Evolutionary conservation across 2,888 invertebrate genomes (phyloP).

Genomic region (Macrophya annulata): DNA sequence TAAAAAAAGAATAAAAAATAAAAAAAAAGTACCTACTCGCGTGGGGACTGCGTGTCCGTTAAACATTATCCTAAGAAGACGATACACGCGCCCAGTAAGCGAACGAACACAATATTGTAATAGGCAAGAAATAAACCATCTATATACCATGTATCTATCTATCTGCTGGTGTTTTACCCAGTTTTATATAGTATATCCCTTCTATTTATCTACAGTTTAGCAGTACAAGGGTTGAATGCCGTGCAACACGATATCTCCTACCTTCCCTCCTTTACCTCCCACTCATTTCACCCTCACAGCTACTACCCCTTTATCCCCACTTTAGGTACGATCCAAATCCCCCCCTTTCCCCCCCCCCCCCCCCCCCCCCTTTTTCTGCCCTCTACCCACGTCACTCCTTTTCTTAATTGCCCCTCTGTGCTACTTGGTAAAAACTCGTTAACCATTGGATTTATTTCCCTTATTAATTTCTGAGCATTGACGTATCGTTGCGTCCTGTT

Average conservation of each 20-base stretch:
- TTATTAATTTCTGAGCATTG: conserved; percentile 53
- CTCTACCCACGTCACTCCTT: conserved; percentile 60
- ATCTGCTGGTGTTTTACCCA: conserved; percentile 58
- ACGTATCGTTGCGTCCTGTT: conserved; percentile 31
- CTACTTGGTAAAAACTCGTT: conserved; percentile 76
- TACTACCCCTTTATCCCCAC: conserved; percentile 18
- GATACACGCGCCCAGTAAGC: conserved; percentile 67
- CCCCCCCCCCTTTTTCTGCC: conserved; percentile 62
- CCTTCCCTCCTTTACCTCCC: conserved; percentile 64
- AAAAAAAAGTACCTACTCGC: conserved; percentile 4
- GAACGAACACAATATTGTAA: conserved; percentile 61
- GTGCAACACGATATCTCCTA: conserved; percentile 73
- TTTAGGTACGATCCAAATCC: conserved; percentile 54
- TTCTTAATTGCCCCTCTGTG: conserved; percentile 72
- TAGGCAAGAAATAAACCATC: conserved; percentile 58
- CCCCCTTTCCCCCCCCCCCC: too few species aligned
- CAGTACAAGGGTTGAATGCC: conserved; percentile 71
- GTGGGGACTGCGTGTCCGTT: conserved; percentile 72
- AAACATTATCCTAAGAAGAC: conserved; percentile 75
- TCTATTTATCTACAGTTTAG: conserved; percentile 69
- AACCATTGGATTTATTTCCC: conserved; percentile 76
- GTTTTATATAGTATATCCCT: conserved; percentile 58
- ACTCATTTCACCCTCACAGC: conserved; percentile 26
- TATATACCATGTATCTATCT: conserved; percentile 53
- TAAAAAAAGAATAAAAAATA: background rate